Evolutionary conservation across 1,140 invertebrate genomes (phyloP).

Genomic region (Drosophila parabipectinata): DNA sequence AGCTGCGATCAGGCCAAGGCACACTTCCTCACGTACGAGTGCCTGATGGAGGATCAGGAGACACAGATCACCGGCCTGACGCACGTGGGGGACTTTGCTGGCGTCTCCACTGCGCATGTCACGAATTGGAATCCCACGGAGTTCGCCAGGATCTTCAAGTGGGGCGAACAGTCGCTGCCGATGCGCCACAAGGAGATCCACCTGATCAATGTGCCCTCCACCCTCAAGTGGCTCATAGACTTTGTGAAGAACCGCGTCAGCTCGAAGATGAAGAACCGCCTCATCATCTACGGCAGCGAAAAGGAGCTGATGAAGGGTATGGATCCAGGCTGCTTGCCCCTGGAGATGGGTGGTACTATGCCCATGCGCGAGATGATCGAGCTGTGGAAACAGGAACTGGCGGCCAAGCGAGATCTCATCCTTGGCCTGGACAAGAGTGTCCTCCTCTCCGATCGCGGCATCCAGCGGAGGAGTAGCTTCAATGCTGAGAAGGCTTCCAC

Average conservation of each 20-base stretch:
- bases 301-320: conserved; percentile 87
- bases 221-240: conserved; percentile 89
- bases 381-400: conserved; percentile 87
- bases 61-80: conserved; percentile 89
- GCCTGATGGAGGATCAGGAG: conserved; percentile 89
- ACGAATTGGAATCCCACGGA: conserved; percentile 88
- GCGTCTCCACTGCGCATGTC: conserved; percentile 86
- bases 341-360: conserved; percentile 90
- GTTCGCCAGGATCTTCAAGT: conserved; percentile 88
- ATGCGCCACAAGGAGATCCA: conserved; percentile 91
- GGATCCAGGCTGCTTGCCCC: conserved; percentile 89
- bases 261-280: conserved; percentile 88
- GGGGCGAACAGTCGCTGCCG: conserved; percentile 91
- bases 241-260: conserved; percentile 88
- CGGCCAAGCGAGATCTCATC: conserved; percentile 87
- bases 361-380: conserved; percentile 91
- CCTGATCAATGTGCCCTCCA: conserved; percentile 88
- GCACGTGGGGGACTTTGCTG: conserved; percentile 88
- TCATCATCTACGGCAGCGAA: conserved; percentile 87
- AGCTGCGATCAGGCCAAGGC: conserved; percentile 88
- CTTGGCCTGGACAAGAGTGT: conserved; percentile 89
- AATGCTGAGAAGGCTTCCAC: conserved; percentile 78
- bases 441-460: conserved; percentile 86
- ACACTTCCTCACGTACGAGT: conserved; percentile 89
- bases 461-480: conserved; percentile 85